Base-by-base conservation (phyloP, 64 coral and sea anemone species). In the Stichodactyla mertensii region DNA sequence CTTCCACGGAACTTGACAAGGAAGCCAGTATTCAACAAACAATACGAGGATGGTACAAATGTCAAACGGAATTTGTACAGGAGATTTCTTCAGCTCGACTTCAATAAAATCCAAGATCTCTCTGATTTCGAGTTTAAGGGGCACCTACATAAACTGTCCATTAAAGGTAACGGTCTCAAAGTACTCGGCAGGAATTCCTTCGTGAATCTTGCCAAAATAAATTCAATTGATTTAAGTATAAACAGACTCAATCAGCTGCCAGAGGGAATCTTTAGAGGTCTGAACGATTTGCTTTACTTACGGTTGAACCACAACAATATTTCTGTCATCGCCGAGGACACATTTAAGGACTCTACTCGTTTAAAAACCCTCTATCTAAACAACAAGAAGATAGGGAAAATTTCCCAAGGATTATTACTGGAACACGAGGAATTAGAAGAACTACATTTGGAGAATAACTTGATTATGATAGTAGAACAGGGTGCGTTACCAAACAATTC, bases 1-100 rank as follows among this genome's bases (percentile, higher is more conserved):
- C 93, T 95, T 70, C 93, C 93, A 0, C 56, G 90, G 79, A 92
- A 82, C 78, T 55, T 95, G 20, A 52, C 52, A 20, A 86, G 93
- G 16, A 91, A 55, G 19, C 28, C 71, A 22, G 61, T 26, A 11
- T 80, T 28, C 71, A 92, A 92, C 79, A 26, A 89, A 3, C 90
- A 95, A 14, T 95, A 95, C 52, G 62, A 92, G 82, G 78, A 80
- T 3, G 83, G 79, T 10, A 79, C 87, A 11, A 88, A 51, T 27
- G 69, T 95, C 4, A 20, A 74, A 20, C 85, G 84, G 11, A 80
- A 87, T 20, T 66, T 89, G 6, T 95, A 95, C 71, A 84, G 90
- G 52, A 87, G 94, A 16, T 95, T 95, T 70, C 79, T 95, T 52
- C 45, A 67, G 22, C 57, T 95, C 4, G 84, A 89, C 22, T 92